These are phyloP conservation scores for Athetis lepigone DNA, from an alignment of 2,888 invertebrate species.

Conservation along the genomic window DNA sequence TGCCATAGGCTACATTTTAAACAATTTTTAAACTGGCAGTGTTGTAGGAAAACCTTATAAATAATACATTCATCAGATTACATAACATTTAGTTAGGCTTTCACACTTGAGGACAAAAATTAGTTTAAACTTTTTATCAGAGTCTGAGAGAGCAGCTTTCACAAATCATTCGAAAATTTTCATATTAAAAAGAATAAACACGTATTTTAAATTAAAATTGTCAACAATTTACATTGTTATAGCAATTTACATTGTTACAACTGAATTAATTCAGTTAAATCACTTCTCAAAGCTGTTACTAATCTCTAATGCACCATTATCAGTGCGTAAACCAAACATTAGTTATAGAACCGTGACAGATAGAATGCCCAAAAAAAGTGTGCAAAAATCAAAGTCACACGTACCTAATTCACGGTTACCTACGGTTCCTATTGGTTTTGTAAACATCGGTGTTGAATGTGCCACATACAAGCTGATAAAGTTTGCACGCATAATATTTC, in stretches of 20 bases:
- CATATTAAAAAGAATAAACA: neutral
- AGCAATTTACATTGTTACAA: neutral
- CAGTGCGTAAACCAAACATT: conserved; percentile 15
- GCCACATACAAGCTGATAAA: neutral
- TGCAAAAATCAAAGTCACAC: conserved; percentile 2
- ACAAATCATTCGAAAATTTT: too few relatives aligned
- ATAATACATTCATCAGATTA: too few relatives aligned
- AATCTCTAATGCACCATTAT: conserved; percentile 16
- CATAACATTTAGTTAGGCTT: too few relatives aligned
- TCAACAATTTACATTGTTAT: too few relatives aligned
- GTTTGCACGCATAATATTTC: conserved; percentile 12
- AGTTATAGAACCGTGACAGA: neutral
- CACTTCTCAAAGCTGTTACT: neutral
- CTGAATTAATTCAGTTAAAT: conserved; percentile 12
- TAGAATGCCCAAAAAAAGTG: neutral
- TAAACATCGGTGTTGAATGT: conserved; percentile 4
- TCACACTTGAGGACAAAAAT: too few relatives aligned
- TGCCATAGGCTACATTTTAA: too few relatives aligned
- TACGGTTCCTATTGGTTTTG: conserved; percentile 2
- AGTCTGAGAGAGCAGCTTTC: too few relatives aligned
- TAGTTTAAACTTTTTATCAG: too few relatives aligned
- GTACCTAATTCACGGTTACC: conserved; percentile 22
- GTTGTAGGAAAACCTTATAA: too few relatives aligned
- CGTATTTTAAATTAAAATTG: too few relatives aligned
- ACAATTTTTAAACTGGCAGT: too few relatives aligned